These are phyloP conservation scores for Charadrius vociferus DNA, from an alignment of 2,113 vertebrate species.

Conservation along the genomic window DNA sequence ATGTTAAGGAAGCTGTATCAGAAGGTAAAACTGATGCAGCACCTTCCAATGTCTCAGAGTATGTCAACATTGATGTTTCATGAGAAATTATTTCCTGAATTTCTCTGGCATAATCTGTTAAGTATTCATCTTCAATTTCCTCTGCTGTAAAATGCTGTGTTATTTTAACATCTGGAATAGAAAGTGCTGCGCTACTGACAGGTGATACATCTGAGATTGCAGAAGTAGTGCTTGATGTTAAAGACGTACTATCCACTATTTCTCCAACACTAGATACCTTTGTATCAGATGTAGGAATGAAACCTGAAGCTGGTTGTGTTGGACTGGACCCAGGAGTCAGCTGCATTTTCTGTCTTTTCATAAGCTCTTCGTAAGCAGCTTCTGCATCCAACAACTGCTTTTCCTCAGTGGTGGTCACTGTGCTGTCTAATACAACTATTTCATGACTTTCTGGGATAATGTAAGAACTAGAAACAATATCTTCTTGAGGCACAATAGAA, in stretches of 20 bases:
- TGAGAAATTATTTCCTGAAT: slow-evolving; percentile 86
- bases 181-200: slow-evolving; percentile 81
- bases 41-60: slow-evolving; percentile 78
- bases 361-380: slow-evolving; percentile 79
- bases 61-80: slow-evolving; percentile 84
- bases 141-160: slow-evolving; percentile 96
- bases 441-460: slow-evolving; percentile 86
- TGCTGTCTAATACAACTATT: slow-evolving; percentile 81
- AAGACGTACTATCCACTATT: slow-evolving; percentile 54
- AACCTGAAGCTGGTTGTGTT: slow-evolving; percentile 75
- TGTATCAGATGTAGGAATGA: slow-evolving; percentile 59
- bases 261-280: slow-evolving; percentile 62
- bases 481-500: slow-evolving; percentile 75
- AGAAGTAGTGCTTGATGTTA: slow-evolving; percentile 73
- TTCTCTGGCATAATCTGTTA: slow-evolving; percentile 80
- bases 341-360: slow-evolving; percentile 84
- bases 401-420: slow-evolving; percentile 71
- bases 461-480: slow-evolving; percentile 78
- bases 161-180: slow-evolving; percentile 97
- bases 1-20: slow-evolving; percentile 80
- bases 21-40: slow-evolving; percentile 72
- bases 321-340: slow-evolving; percentile 88
- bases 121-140: slow-evolving; percentile 89
- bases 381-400: slow-evolving; percentile 77
- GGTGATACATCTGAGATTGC: slow-evolving; percentile 76